Percentiles rank a stretch among this genome's conserved stretches.
Conservation (phyloP, 1,140 invertebrate genomes). For the Himalopsyche phryganea region DNA sequence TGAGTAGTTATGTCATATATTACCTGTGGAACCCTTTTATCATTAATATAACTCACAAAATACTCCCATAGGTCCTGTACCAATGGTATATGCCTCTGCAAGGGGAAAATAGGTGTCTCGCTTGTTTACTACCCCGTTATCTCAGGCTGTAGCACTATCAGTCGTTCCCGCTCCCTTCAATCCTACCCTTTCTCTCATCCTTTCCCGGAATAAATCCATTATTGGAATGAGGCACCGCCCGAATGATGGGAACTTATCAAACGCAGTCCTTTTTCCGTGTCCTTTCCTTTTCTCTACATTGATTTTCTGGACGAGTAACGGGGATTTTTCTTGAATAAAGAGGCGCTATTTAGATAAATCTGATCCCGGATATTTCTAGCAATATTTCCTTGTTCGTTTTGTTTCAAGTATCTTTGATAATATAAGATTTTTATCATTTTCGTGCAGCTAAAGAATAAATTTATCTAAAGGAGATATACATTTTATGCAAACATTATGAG, state of each 20-base stretch:
- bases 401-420: too few relatives aligned
- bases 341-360: constrained; percentile 15
- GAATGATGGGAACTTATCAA: constrained; percentile 20
- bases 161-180: not conserved
- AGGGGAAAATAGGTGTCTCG: not conserved
- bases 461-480: too few relatives aligned
- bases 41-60: too few relatives aligned
- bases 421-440: too few relatives aligned
- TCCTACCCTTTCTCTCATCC: not conserved
- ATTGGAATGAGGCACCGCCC: constrained; percentile 23
- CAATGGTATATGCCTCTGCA: not conserved
- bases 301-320: constrained; percentile 19
- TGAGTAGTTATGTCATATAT: too few relatives aligned
- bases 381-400: not conserved
- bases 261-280: constrained; percentile 2
- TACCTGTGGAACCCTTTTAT: too few relatives aligned
- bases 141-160: constrained; percentile 5
- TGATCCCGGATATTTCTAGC: constrained; percentile 10
- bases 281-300: constrained; percentile 15
- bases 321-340: constrained; percentile 22
- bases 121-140: constrained; percentile 24
- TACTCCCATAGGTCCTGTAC: too few relatives aligned
- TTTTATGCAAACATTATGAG: too few relatives aligned
- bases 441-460: too few relatives aligned
- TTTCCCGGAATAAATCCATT: constrained; percentile 26